A percentile compares a stretch with the other conserved stretches of the same genome.
phyloP scores from a whole-genome alignment of 2,113 vertebrate genomes.

The Neotoma lepida region DNA sequence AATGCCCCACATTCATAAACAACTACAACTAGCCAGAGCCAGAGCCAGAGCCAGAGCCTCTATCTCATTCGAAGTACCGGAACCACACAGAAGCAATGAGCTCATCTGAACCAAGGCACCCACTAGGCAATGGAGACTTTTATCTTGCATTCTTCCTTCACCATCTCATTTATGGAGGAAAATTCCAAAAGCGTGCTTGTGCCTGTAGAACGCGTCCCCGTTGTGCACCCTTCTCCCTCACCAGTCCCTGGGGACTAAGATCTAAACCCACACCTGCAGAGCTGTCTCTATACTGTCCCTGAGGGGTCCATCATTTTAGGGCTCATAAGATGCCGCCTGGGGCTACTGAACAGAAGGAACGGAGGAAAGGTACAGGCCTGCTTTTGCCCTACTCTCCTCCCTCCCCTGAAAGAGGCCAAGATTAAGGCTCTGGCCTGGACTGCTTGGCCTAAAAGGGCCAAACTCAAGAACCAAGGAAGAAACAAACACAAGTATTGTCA shows the following conservation, averaged over 20 bases:
- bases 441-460: background rate
- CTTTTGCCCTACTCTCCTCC: background rate
- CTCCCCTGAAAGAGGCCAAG: background rate
- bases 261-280: too few species aligned
- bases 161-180: background rate
- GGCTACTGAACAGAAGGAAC: background rate
- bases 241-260: background rate
- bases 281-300: background rate
- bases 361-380: background rate
- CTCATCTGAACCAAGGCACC: background rate
- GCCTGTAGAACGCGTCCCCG: background rate
- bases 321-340: background rate
- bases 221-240: background rate
- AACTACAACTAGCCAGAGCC: background rate
- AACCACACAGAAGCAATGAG: background rate
- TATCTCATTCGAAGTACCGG: background rate
- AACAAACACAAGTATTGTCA: background rate
- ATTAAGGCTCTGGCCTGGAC: background rate
- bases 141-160: background rate
- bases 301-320: background rate
- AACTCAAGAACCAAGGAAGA: background rate
- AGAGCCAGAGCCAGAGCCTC: background rate
- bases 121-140: background rate
- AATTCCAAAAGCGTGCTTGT: background rate
- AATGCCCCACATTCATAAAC: background rate